phyloP scores from a whole-genome alignment of 2,113 vertebrate species.

The Gnathonemus longibarbis region DNA sequence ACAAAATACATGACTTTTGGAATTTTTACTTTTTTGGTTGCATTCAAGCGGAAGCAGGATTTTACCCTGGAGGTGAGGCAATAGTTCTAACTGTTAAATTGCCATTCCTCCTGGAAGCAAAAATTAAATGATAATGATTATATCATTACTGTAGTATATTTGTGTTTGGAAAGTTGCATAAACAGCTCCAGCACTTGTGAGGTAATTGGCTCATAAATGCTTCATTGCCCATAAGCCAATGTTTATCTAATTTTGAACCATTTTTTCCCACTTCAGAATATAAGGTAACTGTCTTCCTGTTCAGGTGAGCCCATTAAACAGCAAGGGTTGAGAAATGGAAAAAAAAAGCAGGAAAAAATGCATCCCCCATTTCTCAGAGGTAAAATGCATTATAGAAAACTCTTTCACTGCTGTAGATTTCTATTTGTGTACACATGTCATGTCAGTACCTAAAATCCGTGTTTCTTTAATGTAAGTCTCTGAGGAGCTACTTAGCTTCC shows the following conservation, averaged over 20 bases:
- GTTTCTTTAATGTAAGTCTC: background rate
- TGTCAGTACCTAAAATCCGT: background rate
- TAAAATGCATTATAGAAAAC: background rate
- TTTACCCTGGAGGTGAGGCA: background rate
- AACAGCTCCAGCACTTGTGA: background rate
- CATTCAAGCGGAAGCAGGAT: background rate
- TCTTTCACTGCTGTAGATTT: background rate
- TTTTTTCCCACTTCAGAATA: background rate
- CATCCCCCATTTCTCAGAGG: background rate
- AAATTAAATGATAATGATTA: background rate
- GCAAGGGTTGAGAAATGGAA: background rate
- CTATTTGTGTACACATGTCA: background rate
- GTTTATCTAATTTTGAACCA: background rate
- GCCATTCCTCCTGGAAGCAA: background rate
- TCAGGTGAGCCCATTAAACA: background rate
- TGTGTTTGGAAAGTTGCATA: background rate
- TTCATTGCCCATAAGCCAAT: background rate
- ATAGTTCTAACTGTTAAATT: background rate
- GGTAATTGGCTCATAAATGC: background rate
- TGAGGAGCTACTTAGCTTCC: background rate
- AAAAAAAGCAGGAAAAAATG: background rate
- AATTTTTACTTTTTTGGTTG: background rate
- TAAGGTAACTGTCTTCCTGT: background rate
- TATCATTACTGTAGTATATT: background rate
- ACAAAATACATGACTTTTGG: background rate